Conservation (phyloP, 2,113 vertebrate species). For the Dicentrarchus labrax region DNA sequence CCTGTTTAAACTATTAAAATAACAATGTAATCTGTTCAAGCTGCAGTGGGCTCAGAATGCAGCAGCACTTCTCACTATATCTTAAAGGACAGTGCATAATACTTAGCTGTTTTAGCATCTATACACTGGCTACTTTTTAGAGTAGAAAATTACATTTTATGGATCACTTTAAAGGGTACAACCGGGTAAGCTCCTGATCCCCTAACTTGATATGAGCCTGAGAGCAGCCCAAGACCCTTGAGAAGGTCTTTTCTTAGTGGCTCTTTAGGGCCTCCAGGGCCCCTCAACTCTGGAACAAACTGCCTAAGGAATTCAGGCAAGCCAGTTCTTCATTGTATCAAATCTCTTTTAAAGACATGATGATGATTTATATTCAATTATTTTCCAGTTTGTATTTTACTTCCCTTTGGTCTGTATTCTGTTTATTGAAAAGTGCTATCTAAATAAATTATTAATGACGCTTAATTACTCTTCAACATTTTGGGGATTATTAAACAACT, state of each 20-base stretch:
- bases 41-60: background rate
- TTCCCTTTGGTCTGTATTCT: background rate
- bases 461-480: background rate
- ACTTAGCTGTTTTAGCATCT: background rate
- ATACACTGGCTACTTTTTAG: background rate
- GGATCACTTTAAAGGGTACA: constrained; percentile 16
- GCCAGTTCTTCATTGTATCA: background rate
- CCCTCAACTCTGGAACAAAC: constrained; percentile 3
- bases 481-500: background rate
- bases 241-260: constrained; percentile 23
- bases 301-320: background rate
- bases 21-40: background rate
- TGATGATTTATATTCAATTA: background rate
- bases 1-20: background rate
- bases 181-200: constrained; percentile 1
- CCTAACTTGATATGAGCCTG: constrained; percentile 1
- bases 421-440: background rate
- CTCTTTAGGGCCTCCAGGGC: constrained; percentile 10
- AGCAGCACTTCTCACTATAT: background rate
- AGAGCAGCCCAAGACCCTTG: constrained; percentile 16
- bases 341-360: background rate
- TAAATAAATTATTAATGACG: background rate
- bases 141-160: constrained; percentile 18
- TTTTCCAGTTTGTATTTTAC: background rate
- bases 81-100: background rate